Evolutionary conservation across 2,797 vertebrate species (phyloP), one percentile per base, ranked within the genome.

Genomic region (Babyrousa celebensis): DNA sequence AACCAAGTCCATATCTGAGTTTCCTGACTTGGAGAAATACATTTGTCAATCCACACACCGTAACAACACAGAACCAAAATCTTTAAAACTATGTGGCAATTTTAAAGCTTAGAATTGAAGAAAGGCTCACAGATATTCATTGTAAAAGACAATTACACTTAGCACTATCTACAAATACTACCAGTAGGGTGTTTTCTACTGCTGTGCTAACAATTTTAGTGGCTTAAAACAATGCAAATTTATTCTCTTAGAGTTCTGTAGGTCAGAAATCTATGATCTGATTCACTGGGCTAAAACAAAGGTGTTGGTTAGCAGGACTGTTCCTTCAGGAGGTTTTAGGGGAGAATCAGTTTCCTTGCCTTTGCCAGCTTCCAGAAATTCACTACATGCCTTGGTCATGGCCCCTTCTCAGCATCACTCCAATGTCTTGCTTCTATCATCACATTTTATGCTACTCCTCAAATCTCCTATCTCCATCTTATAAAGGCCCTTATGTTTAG

Each of bases 91-190:
- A 0, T 60, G 15, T 48, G 40, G 48, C 21, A 84, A n/a, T 87
- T 70, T 77, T 60, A 84, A 74, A 93, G 58, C 11, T 71, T 78
- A 79, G 70, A 90, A 77, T 54, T 90, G 48, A 84, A 93, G 83
- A 27, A 40, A 77, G 72, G 15, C 36, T 65, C 21, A 70, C 7
- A 74, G 71, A 14, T 25, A 48, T 68, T 87, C 52, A 88, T 5
- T 68, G 29, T 63, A 87, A 78, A 94, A 48, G 80, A 70, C 40
- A 65, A 21, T 29, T 70, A 25, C 36, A 85, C 18, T 80, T 70
- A 88, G 80, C 52, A 36, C 3, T 48, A 62, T 29, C 40, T 77
- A 48, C 68, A 86, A 48, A 80, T 48, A 63, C 80, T 29, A 25
- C 5, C 25, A 60, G 6, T 52, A 36, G 43, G 6, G 43, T 67